These are phyloP conservation scores for Sparidentex hasta DNA, from an alignment of 2,797 vertebrate species.

Conservation along the genomic window DNA sequence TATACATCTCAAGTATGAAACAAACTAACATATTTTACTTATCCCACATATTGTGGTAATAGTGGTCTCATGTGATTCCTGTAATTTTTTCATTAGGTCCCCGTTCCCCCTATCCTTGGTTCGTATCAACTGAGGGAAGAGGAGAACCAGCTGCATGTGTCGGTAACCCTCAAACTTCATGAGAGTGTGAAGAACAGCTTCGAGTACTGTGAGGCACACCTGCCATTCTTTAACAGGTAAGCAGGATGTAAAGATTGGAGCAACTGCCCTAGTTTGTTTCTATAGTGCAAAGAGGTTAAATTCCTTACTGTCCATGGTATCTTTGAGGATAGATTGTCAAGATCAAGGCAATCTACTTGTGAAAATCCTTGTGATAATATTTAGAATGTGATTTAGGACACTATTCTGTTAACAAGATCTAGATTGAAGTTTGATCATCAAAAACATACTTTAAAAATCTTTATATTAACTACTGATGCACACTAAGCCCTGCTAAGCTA, in stretches of 20 bases:
- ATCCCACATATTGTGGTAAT: neutral
- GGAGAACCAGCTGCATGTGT: constrained; percentile 87
- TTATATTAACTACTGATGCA: too few species aligned
- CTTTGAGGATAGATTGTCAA: constrained; percentile 1
- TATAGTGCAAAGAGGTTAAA: constrained; percentile 2
- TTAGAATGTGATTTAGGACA: too few species aligned
- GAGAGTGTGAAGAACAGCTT: constrained; percentile 96
- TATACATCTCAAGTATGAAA: constrained; percentile 93
- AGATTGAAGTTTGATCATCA: too few species aligned
- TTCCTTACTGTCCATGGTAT: neutral
- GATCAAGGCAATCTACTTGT: too few species aligned
- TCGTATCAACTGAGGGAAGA: constrained; percentile 90
- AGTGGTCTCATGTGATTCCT: neutral
- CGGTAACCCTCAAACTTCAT: constrained; percentile 92
- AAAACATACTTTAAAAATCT: too few species aligned
- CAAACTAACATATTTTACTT: neutral
- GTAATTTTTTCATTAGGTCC: constrained; percentile 84
- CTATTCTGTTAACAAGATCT: too few species aligned
- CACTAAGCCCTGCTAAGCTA: too few species aligned
- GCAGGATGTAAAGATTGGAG: neutral
- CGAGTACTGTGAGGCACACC: constrained; percentile 94
- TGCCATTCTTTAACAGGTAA: constrained; percentile 97
- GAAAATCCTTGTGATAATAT: too few species aligned
- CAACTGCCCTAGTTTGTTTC: neutral
- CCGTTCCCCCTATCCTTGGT: constrained; percentile 95